These are phyloP conservation scores for Esox lucius DNA, from an alignment of 2,797 vertebrate species.

Conservation along the genomic window DNA sequence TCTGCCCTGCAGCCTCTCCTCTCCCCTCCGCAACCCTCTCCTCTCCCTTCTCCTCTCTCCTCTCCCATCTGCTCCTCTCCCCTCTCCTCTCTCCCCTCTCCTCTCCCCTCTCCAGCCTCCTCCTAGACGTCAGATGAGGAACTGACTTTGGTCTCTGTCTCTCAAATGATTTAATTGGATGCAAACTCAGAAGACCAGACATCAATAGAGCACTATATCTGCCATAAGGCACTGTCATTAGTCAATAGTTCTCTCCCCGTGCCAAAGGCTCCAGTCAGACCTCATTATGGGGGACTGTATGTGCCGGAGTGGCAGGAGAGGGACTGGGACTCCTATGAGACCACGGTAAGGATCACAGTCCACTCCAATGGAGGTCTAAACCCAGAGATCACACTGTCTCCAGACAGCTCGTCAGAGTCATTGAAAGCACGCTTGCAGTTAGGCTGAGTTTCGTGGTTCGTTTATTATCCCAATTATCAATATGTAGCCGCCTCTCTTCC, in stretches of 20 bases:
- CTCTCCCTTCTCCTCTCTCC: not conserved
- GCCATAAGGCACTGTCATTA: slow-evolving; percentile 74
- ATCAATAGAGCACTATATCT: slow-evolving; percentile 75
- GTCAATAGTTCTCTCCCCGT: slow-evolving; percentile 69
- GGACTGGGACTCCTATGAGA: slow-evolving; percentile 68
- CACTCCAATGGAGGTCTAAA: slow-evolving; percentile 61
- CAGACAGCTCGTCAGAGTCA: slow-evolving; percentile 53
- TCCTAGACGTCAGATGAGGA: slow-evolving; percentile 64
- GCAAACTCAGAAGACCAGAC: slow-evolving; percentile 68
- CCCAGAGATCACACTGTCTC: slow-evolving; percentile 59
- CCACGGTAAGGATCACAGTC: slow-evolving; percentile 71
- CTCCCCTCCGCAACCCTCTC: not conserved
- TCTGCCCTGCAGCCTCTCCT: not conserved
- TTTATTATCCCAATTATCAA: not conserved
- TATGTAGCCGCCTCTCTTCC: too few relatives aligned
- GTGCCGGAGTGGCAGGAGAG: slow-evolving; percentile 62
- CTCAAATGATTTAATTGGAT: slow-evolving; percentile 80
- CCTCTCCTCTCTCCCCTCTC: slow-evolving; percentile 25
- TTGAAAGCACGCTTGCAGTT: slow-evolving; percentile 31
- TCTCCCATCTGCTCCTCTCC: too few relatives aligned
- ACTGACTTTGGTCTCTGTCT: slow-evolving; percentile 73
- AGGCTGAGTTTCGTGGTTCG: not conserved
- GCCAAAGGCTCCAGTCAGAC: slow-evolving; percentile 72
- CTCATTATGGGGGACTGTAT: slow-evolving; percentile 74
- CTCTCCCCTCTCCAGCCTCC: slow-evolving; percentile 30